Conservation (phyloP, 2,888 invertebrate genomes). For the Orthosia cruda region DNA sequence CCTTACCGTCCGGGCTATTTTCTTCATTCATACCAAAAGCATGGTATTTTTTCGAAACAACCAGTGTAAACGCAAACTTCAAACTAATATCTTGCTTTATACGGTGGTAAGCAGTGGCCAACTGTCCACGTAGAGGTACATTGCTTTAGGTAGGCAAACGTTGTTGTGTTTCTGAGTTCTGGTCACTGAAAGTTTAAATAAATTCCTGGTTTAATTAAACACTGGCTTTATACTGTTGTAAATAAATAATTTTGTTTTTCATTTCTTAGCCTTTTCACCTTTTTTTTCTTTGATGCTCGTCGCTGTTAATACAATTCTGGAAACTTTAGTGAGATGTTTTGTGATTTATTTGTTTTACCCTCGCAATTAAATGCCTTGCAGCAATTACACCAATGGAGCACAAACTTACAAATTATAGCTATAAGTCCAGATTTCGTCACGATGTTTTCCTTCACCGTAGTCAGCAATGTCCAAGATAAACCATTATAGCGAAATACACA, state of each 20-base stretch:
- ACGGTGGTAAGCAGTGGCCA: conserved; percentile 23
- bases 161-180: conserved; percentile 18
- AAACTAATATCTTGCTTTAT: conserved; percentile 44
- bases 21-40: conserved; percentile 27
- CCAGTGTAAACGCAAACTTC: conserved; percentile 29
- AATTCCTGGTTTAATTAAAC: conserved; percentile 26
- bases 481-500: too few relatives aligned
- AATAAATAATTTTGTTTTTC: conserved; percentile 19
- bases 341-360: too few relatives aligned
- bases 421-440: too few relatives aligned
- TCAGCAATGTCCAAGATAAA: too few relatives aligned
- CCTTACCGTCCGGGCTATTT: conserved; percentile 7
- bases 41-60: conserved; percentile 32
- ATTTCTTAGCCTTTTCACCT: neutral
- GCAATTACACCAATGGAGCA: too few relatives aligned
- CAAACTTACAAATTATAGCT: too few relatives aligned
- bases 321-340: neutral
- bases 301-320: neutral
- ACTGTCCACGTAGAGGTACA: conserved; percentile 27
- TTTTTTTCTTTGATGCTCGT: neutral
- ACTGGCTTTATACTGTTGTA: conserved; percentile 7
- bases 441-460: too few relatives aligned
- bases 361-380: too few relatives aligned
- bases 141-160: conserved; percentile 11
- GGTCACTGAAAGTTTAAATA: conserved; percentile 31